Base-by-base conservation (phyloP, 2,797 vertebrate species). In the Petrocephalus schoutedeni region DNA sequence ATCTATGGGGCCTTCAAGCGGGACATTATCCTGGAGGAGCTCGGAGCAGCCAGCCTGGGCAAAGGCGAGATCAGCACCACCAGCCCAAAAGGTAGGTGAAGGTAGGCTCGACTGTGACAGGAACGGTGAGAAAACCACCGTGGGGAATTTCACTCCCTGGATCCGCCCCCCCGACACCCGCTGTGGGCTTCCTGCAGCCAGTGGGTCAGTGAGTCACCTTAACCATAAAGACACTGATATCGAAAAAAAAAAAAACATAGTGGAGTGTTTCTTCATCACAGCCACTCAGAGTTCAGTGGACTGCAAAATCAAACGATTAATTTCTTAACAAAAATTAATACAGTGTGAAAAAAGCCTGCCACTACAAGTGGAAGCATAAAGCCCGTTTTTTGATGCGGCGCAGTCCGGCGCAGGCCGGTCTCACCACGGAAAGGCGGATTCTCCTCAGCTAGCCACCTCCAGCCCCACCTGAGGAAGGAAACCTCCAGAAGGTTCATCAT, bases 251-350 rank as follows among this genome's bases (percentile, higher is more conserved):
- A 71, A 77, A n/a, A 77, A 45, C 4, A 36, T 77, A 77, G 36
- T 8, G 9, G 36, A 49, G 32, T 41, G 19, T 77, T 77, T 49
- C 71, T 49, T 77, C 71, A 49, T 77, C 2, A 8, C 19, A 49
- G 71, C 32, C 64, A 71, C 64, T 41, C 71, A 19, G 36, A 77
- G 41, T 49, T 77, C 71, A 77, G 71, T 77, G 36, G 36, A 77
- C 71, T 77, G 41, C 71, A 77, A 77, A 77, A 77, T 77, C 41
- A 49, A 77, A 77, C 41, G 19, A 77, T 77, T 77, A 77, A 77
- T 77, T 77, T 36, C 71, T 77, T 77, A 77, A 77, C 71, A 77
- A 77, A 77, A 45, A 77, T 77, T 77, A 77, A 77, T 49, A 77
- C 71, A 41, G 36, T 77, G 71, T 77, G 71, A 77, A 77, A 77